A percentile compares a stretch with the other conserved stretches of the same genome.
Evolutionary conservation across 2,113 vertebrate species (phyloP).

Genomic region (Lethenteron reissneri): DNA sequence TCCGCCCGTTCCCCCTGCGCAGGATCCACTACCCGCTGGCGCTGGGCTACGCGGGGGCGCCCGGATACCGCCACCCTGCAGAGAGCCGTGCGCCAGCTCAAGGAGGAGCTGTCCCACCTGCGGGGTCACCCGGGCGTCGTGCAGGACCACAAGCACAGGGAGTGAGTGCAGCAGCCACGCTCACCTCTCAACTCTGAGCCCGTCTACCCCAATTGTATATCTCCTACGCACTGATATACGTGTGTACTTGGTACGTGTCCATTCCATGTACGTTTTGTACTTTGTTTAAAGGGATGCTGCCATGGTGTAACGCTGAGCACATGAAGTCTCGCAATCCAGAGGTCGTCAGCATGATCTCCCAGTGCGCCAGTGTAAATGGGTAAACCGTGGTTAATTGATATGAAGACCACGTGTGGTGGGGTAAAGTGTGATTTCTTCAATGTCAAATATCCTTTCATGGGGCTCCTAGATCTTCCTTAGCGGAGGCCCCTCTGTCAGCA

Average conservation of each 20-base stretch:
- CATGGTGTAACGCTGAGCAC: too few species aligned
- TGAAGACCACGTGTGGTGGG: too few species aligned
- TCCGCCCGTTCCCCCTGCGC: not conserved
- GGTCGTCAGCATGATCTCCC: too few species aligned
- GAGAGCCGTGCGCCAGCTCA: constrained; percentile 39
- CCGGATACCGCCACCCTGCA: constrained; percentile 49
- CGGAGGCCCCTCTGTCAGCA: too few species aligned
- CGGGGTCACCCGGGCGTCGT: constrained; percentile 26
- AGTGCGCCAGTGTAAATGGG: too few species aligned
- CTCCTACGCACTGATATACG: not conserved
- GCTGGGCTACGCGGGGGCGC: constrained; percentile 46
- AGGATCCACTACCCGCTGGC: constrained; percentile 83
- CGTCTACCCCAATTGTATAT: not conserved
- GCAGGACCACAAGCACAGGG: constrained; percentile 42
- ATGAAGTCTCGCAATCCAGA: too few species aligned
- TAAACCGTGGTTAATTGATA: too few species aligned
- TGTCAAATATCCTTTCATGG: too few species aligned
- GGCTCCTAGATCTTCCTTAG: too few species aligned
- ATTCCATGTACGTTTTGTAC: not conserved
- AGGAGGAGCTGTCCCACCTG: constrained; percentile 33
- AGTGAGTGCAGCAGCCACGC: constrained; percentile 13
- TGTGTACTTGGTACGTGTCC: not conserved
- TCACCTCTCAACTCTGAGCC: not conserved
- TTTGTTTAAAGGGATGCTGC: too few species aligned
- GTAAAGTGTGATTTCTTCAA: too few species aligned